These are phyloP conservation scores for Rhynchonema sp. DNA, from an alignment of 2,888 invertebrate species.

Conservation along the genomic window DNA sequence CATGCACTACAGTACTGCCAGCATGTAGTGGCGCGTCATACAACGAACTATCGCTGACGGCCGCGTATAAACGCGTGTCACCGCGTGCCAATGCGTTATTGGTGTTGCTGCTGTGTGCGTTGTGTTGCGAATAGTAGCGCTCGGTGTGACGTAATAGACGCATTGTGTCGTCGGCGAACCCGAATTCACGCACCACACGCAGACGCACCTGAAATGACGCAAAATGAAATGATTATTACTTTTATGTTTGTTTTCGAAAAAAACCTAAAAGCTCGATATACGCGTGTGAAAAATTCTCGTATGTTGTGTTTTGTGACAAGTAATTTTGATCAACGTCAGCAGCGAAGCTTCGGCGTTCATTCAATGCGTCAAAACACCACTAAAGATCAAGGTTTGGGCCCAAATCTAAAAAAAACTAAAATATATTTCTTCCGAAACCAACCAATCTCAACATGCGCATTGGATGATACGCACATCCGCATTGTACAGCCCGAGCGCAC, in stretches of 20 bases:
- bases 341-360: too few species aligned
- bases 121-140: background rate
- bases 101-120: background rate
- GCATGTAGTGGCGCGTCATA: too few species aligned
- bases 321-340: too few species aligned
- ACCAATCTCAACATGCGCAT: background rate
- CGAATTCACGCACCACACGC: slow-evolving; percentile 77
- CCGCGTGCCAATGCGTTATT: too few species aligned
- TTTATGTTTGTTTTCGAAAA: too few species aligned
- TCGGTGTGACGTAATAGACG: slow-evolving; percentile 40
- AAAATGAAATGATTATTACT: too few species aligned
- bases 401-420: background rate
- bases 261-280: background rate
- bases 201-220: slow-evolving; percentile 48
- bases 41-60: too few species aligned
- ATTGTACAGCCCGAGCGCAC: background rate
- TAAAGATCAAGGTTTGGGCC: too few species aligned
- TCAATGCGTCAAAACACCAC: too few species aligned
- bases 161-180: slow-evolving; percentile 67
- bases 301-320: too few species aligned
- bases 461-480: background rate
- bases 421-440: background rate
- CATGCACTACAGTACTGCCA: too few species aligned
- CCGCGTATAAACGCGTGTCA: too few species aligned
- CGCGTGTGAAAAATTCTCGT: background rate